Base-by-base conservation (phyloP, 1,140 invertebrate species). In the Pseudoatta argentina region DNA sequence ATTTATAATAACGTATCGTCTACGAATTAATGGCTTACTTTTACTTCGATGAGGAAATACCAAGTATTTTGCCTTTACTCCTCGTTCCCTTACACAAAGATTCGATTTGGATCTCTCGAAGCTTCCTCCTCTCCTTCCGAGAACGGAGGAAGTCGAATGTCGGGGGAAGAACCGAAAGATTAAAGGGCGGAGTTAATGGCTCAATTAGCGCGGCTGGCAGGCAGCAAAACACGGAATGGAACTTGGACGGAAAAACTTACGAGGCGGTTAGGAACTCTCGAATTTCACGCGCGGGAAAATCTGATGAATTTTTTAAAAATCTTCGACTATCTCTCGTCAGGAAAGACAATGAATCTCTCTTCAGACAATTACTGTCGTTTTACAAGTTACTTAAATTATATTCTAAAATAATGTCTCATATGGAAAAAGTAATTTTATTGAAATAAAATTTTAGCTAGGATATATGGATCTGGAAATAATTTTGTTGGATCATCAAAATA, bases 161-260 rank as follows among this genome's bases (percentile, higher is more conserved):
- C 51, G 69, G 71, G 48, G 76, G 75, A 77, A 86, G 55, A 88
- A 76, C 67, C 78, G 77, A 72, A 88, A 86, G 89, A 91, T 91
- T 88, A 88, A 91, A 91, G 89, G 71, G 77, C 67, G 66, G 67
- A 86, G 86, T 89, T 91, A 91, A 91, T 91, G 82, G 81, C 86
- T 91, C 90, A 88, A 91, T 91, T 91, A 91, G 86, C 85, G 76
- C 82, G 30, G 30, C 63, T 79, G 53, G 48, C 53, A 61, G 81
- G 64, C 59, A 73, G 59, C 73, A 71, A 89, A 91, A 85, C 76
- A 77, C 55, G 30, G 51, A 86, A 57, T 66, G 63, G 48, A 69
- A 90, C 53, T 44, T 61, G 53, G 2, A 30, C 18, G 77, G 86
- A 86, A 90, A 89, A 91, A 82, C 89, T 81, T 55, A 39, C 55